These are phyloP conservation scores for Chauna torquata DNA, from an alignment of 2,113 vertebrate species.

Conservation along the genomic window DNA sequence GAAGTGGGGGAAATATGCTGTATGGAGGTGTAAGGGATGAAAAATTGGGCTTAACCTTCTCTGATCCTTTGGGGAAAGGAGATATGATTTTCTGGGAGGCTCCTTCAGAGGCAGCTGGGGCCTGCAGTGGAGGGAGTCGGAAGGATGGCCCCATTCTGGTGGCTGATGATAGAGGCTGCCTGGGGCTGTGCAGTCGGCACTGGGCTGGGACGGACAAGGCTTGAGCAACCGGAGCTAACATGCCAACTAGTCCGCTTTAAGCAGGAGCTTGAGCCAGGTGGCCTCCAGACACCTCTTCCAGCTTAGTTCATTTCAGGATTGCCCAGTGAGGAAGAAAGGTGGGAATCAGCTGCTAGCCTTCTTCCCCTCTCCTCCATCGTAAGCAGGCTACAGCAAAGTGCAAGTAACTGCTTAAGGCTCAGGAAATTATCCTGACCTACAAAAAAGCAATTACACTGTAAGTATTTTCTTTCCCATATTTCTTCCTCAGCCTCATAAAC, in stretches of 20 bases:
- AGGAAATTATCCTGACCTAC: not conserved
- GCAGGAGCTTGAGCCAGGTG: not conserved
- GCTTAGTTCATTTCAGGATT: not conserved
- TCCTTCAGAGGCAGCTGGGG: not conserved
- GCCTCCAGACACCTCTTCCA: not conserved
- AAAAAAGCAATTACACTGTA: not conserved
- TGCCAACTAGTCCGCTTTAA: not conserved
- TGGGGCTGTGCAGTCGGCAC: not conserved
- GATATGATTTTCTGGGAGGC: not conserved
- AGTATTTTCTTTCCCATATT: not conserved
- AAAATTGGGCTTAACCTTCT: not conserved
- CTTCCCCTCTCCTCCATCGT: not conserved
- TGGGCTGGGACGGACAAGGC: too few species aligned
- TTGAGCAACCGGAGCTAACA: not conserved
- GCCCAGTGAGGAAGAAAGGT: not conserved
- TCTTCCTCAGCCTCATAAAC: not conserved
- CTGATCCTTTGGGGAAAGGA: not conserved
- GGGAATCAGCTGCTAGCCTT: not conserved
- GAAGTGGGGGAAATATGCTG: not conserved
- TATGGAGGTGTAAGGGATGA: not conserved
- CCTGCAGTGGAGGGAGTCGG: accelerated
- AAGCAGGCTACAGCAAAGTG: not conserved
- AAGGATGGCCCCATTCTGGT: accelerated
- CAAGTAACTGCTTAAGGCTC: not conserved
- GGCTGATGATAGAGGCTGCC: not conserved